Conservation (phyloP, 2,888 invertebrate species). For the Chironomus tentans region DNA sequence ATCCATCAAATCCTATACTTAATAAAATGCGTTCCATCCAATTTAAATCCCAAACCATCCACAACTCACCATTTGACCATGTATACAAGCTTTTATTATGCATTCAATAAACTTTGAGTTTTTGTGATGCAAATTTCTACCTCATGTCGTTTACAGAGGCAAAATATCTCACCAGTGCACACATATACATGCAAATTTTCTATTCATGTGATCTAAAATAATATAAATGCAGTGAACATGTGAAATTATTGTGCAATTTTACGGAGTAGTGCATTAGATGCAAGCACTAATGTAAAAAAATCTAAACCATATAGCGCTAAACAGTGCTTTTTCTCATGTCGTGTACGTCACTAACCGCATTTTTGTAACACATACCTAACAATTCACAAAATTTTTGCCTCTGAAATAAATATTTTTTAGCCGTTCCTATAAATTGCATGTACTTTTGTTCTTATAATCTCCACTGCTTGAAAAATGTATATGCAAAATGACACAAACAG, state of each 20-base stretch:
- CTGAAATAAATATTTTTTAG: neutral
- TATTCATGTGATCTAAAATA: no score
- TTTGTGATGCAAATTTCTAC: slow-evolving; percentile 8
- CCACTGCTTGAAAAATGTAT: neutral
- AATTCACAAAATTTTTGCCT: neutral
- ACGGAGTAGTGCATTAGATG: no score
- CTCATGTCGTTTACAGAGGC: neutral
- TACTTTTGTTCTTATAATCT: neutral
- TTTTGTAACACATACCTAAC: slow-evolving; percentile 11
- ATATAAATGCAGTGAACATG: no score
- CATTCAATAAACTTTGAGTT: slow-evolving; percentile 18
- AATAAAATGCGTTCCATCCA: neutral
- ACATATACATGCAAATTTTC: no score
- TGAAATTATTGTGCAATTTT: neutral
- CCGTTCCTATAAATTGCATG: neutral
- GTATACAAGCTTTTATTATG: slow-evolving; percentile 3
- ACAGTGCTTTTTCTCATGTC: neutral
- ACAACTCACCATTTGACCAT: neutral
- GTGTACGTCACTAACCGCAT: slow-evolving; percentile 10
- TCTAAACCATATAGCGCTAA: neutral
- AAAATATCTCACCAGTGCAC: no score
- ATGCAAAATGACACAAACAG: neutral
- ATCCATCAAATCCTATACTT: neutral
- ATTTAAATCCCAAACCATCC: no score
- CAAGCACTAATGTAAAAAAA: neutral